Conservation (phyloP, 2,113 vertebrate species). For the Butorides virescens region DNA sequence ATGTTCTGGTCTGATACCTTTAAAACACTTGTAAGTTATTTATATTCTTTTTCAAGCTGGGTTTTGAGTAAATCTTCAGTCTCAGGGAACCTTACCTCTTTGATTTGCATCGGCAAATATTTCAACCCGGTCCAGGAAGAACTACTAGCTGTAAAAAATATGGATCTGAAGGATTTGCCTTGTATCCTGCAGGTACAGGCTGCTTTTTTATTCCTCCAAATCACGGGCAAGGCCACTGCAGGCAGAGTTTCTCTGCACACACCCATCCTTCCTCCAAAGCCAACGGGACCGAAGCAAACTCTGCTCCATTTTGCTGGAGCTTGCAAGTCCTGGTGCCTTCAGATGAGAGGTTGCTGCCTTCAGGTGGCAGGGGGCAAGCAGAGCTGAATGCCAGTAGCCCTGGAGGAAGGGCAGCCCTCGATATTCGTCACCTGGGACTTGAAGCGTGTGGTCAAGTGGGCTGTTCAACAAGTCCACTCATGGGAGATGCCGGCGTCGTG, state of each 20-base stretch:
- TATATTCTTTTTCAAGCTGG: not conserved
- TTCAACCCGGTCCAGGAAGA: not conserved
- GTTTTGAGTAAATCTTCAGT: not conserved
- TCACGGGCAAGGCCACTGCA: not conserved
- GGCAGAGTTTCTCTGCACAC: not conserved
- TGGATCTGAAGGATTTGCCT: not conserved
- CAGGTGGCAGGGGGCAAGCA: not conserved
- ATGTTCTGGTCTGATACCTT: not conserved
- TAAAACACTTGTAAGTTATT: not conserved
- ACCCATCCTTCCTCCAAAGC: not conserved
- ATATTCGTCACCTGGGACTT: fast-evolving
- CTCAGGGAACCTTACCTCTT: not conserved
- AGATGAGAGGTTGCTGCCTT: not conserved
- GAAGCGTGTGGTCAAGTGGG: fast-evolving
- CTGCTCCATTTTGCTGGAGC: not conserved
- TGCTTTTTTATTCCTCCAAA: not conserved
- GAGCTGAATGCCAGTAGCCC: not conserved
- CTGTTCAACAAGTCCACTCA: not conserved
- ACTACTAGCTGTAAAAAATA: not conserved
- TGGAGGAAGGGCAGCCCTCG: not conserved
- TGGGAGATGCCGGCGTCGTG: not conserved
- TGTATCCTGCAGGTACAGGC: not conserved
- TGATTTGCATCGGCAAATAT: not conserved
- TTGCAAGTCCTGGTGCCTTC: not conserved
- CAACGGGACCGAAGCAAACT: not conserved